phyloP scores from a whole-genome alignment of 2,113 vertebrate genomes.

The Climacteris rufus region DNA sequence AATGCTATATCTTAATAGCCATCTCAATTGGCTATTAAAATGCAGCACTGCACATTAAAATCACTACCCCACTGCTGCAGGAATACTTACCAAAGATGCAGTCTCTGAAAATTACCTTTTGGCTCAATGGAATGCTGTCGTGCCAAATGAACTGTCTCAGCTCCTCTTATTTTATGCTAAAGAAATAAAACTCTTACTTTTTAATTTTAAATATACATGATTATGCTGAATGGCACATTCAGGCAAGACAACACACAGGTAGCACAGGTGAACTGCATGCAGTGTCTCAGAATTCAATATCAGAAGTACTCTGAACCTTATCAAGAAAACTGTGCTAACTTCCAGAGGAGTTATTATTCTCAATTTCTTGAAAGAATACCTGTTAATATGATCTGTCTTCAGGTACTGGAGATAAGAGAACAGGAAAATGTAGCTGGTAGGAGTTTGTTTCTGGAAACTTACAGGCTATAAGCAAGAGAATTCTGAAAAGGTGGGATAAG shows the following conservation, averaged over 20 bases:
- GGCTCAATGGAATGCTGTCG: background rate
- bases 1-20: constrained; percentile 35
- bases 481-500: background rate
- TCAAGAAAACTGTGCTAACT: background rate
- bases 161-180: constrained; percentile 11
- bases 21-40: constrained; percentile 52
- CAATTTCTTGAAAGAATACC: background rate
- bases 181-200: constrained; percentile 12
- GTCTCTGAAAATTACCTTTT: constrained; percentile 21
- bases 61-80: background rate
- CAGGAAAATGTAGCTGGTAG: background rate
- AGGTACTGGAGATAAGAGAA: background rate
- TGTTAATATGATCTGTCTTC: background rate
- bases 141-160: background rate
- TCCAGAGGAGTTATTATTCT: background rate
- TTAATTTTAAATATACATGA: constrained; percentile 1
- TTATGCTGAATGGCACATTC: background rate
- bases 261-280: background rate
- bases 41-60: constrained; percentile 35
- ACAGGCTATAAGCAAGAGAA: background rate
- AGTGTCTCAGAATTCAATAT: background rate
- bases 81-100: constrained; percentile 7
- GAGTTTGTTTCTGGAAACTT: background rate
- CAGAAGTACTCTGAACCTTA: background rate
- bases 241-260: background rate